phyloP scores from a whole-genome alignment of 2,888 invertebrate genomes.

The Pharmacophagus antenor region DNA sequence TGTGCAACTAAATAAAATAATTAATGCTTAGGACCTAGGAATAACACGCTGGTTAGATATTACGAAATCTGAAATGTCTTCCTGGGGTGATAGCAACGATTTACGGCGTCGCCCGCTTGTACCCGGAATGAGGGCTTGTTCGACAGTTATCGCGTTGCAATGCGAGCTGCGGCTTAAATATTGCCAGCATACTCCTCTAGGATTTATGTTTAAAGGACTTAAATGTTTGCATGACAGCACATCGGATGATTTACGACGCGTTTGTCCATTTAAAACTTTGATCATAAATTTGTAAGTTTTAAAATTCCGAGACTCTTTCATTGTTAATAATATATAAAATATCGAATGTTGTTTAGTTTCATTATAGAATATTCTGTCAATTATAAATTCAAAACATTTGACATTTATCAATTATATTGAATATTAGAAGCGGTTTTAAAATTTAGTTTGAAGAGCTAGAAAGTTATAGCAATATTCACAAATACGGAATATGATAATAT shows the following conservation, averaged over 20 bases:
- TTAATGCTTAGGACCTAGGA: conserved; percentile 36
- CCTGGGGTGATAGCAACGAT: conserved; percentile 55
- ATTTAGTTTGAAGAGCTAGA: too few species aligned
- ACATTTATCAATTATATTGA: too few species aligned
- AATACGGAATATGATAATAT: too few species aligned
- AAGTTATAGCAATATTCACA: too few species aligned
- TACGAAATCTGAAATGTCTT: conserved; percentile 68
- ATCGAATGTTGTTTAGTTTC: too few species aligned
- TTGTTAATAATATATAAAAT: too few species aligned
- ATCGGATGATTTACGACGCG: conserved; percentile 34
- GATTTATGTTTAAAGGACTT: conserved; percentile 33
- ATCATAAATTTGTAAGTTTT: conserved; percentile 32
- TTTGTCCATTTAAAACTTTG: conserved; percentile 26
- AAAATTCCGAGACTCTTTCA: not conserved
- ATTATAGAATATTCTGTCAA: too few species aligned
- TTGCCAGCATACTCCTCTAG: conserved; percentile 49
- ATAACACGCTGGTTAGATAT: conserved; percentile 66
- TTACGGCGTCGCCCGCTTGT: conserved; percentile 59
- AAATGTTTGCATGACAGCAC: conserved; percentile 34
- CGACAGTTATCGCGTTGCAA: conserved; percentile 68
- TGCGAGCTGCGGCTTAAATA: conserved; percentile 50
- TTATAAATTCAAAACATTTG: too few species aligned
- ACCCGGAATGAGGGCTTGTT: conserved; percentile 64
- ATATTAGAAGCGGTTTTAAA: too few species aligned
- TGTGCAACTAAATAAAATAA: not conserved